phyloP scores from a whole-genome alignment of 2,888 invertebrate species.

The Merodon equestris region DNA sequence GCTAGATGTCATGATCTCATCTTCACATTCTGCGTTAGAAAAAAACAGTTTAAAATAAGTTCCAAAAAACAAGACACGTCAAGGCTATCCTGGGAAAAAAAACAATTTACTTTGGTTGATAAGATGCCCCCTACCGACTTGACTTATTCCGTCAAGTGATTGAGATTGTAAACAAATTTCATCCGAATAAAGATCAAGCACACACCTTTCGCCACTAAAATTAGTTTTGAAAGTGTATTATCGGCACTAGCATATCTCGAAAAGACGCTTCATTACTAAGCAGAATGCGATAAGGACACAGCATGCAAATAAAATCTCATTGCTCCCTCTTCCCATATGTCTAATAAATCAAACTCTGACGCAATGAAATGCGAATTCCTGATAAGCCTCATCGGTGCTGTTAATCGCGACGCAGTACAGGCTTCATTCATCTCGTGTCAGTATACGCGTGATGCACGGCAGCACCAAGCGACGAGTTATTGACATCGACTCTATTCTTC shows the following conservation, averaged over 20 bases:
- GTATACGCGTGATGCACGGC: slow-evolving; percentile 6
- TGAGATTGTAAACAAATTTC: slow-evolving; percentile 18
- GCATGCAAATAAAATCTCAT: slow-evolving; percentile 9
- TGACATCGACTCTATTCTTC: slow-evolving; percentile 22
- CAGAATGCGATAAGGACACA: slow-evolving; percentile 25
- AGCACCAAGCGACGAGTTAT: slow-evolving; percentile 17
- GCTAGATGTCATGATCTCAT: too few species aligned
- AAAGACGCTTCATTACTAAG: slow-evolving; percentile 7
- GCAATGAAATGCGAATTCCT: neutral
- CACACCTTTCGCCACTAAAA: slow-evolving; percentile 2
- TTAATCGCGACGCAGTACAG: neutral
- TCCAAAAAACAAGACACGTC: too few species aligned
- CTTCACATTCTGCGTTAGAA: too few species aligned
- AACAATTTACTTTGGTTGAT: slow-evolving; percentile 31
- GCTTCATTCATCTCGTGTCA: slow-evolving; percentile 29
- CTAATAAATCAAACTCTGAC: neutral
- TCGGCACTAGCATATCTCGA: slow-evolving; percentile 11
- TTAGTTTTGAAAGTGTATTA: neutral
- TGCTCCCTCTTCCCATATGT: slow-evolving; percentile 3
- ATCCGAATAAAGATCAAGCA: slow-evolving; percentile 1
- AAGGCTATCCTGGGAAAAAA: neutral
- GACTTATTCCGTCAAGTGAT: slow-evolving; percentile 21
- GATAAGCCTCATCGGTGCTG: slow-evolving; percentile 5
- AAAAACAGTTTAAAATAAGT: too few species aligned
- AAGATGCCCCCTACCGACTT: slow-evolving; percentile 42